Evolutionary conservation across 2,113 vertebrate genomes (phyloP).

Genomic region (Esox niger): DNA sequence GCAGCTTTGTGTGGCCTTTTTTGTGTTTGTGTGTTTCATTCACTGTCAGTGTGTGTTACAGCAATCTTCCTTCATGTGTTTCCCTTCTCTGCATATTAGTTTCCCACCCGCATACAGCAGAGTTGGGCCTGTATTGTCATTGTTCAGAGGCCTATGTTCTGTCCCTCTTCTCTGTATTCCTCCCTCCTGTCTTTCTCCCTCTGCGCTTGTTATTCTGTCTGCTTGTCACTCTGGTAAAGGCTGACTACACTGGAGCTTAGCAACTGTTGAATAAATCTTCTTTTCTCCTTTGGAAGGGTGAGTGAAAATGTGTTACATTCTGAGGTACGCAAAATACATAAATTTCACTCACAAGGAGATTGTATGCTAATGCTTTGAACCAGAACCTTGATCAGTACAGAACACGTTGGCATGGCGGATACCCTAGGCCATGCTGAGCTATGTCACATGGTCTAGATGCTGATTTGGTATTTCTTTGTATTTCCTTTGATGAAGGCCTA

Average conservation of each 20-base stretch:
- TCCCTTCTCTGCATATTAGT: background rate
- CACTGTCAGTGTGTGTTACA: background rate
- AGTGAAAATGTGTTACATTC: constrained; percentile 8
- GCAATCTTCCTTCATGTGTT: background rate
- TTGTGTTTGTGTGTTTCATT: background rate
- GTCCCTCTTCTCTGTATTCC: background rate
- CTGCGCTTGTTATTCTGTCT: background rate
- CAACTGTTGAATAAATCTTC: constrained; percentile 43
- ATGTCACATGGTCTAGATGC: too few relatives aligned
- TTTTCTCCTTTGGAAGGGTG: background rate
- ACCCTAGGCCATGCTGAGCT: background rate
- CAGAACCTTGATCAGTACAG: background rate
- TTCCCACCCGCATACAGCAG: background rate
- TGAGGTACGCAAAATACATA: constrained; percentile 11
- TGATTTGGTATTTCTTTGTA: too few relatives aligned
- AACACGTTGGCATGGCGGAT: background rate
- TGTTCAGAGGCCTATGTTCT: constrained; percentile 7
- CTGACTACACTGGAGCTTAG: constrained; percentile 46
- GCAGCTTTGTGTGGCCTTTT: background rate
- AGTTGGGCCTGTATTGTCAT: constrained; percentile 7
- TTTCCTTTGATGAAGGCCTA: background rate
- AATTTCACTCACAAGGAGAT: constrained; percentile 3
- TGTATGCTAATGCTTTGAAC: background rate
- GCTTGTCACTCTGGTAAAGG: constrained; percentile 10
- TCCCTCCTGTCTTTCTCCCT: too few relatives aligned